Percentiles rank a stretch among this genome's conserved stretches.
phyloP scores from a whole-genome alignment of 2,113 vertebrate genomes.

The Conger conger region DNA sequence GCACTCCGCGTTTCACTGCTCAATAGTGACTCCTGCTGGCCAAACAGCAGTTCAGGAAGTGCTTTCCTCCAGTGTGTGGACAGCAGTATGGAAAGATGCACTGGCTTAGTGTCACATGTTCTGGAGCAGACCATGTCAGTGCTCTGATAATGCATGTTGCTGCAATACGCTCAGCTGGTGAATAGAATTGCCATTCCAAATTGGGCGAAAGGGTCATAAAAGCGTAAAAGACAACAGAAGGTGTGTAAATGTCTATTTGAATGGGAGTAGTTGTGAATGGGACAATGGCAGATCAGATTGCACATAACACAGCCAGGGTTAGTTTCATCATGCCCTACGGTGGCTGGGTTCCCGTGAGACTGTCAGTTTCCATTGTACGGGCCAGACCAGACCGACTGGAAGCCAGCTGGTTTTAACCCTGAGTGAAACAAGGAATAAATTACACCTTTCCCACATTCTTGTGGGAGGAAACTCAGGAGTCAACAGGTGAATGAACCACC shows the following conservation, averaged over 20 bases:
- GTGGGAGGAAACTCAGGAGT: slow-evolving; percentile 21
- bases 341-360: slow-evolving; percentile 20
- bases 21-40: too few species aligned
- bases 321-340: slow-evolving; percentile 32
- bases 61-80: too few species aligned
- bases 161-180: too few species aligned
- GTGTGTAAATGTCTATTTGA: slow-evolving; percentile 16
- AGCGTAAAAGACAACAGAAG: slow-evolving; percentile 34
- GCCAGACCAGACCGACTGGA: slow-evolving; percentile 23
- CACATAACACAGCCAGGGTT: slow-evolving; percentile 31
- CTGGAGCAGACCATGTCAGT: too few species aligned
- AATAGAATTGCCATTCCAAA: too few species aligned
- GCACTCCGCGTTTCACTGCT: too few species aligned
- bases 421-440: slow-evolving; percentile 26
- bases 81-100: too few species aligned
- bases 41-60: too few species aligned
- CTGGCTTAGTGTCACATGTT: too few species aligned
- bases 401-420: slow-evolving; percentile 39
- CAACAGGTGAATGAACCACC: neutral
- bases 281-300: slow-evolving; percentile 45
- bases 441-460: slow-evolving; percentile 11
- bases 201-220: neutral
- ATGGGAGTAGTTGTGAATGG: slow-evolving; percentile 46
- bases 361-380: slow-evolving; percentile 43
- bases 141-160: too few species aligned